A percentile compares a stretch with the other conserved stretches of the same genome.
Evolutionary conservation across 2,797 vertebrate species (phyloP).

Genomic region (Ciconia nigra): DNA sequence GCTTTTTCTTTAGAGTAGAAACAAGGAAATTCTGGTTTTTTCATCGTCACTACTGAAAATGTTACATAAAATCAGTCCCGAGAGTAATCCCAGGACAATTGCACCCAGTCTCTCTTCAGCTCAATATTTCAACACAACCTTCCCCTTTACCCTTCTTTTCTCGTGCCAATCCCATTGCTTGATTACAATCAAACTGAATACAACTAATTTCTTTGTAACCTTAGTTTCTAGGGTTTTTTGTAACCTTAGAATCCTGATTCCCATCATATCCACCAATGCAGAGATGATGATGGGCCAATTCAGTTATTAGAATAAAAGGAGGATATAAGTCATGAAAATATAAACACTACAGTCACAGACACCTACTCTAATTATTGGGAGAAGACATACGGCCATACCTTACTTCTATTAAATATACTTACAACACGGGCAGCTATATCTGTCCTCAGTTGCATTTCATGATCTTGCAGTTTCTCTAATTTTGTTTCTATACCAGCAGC

Average conservation of each 20-base stretch:
- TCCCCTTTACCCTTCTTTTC: background rate
- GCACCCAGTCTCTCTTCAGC: background rate
- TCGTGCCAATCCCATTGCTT: background rate
- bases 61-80: background rate
- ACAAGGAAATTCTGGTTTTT: background rate
- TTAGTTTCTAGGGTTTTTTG: background rate
- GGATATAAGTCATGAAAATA: background rate
- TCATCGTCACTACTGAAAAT: background rate
- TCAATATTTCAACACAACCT: background rate
- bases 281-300: background rate
- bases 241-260: background rate
- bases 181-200: background rate
- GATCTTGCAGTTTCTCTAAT: slow-evolving; percentile 61
- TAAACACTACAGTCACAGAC: background rate
- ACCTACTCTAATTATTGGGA: background rate
- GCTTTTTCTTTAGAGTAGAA: background rate
- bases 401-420: slow-evolving; percentile 55
- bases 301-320: background rate
- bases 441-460: slow-evolving; percentile 70
- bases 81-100: background rate
- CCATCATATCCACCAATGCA: background rate
- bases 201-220: background rate
- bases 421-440: slow-evolving; percentile 81
- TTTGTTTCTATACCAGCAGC: background rate
- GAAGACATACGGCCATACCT: background rate